Evolutionary conservation across 2,797 vertebrate genomes (phyloP).

Genomic region (Anisognathus igniventris): DNA sequence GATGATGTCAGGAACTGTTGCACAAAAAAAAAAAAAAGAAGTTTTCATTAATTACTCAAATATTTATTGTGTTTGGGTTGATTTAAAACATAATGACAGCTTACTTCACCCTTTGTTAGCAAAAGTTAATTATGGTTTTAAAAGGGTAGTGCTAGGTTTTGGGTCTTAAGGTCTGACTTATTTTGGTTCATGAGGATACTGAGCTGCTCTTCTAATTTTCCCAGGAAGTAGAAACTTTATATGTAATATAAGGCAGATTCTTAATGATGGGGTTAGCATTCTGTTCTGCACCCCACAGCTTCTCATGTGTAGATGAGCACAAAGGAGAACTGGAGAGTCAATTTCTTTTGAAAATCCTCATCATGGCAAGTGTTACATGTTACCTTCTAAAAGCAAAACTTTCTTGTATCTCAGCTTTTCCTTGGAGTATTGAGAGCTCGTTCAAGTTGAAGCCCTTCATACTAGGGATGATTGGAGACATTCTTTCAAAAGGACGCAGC

Average conservation of each 20-base stretch:
- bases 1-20: slow-evolving; percentile 1
- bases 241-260: not conserved
- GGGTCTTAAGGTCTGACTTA: not conserved
- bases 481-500: not conserved
- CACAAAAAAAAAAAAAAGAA: not conserved
- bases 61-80: not conserved
- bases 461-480: not conserved
- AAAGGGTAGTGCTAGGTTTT: not conserved
- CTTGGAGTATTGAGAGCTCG: not conserved
- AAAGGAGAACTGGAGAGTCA: not conserved
- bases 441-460: not conserved
- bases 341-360: not conserved
- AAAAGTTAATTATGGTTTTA: not conserved
- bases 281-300: not conserved
- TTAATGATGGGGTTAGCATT: not conserved
- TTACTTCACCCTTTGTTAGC: not conserved
- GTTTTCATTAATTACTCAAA: not conserved
- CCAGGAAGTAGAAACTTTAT: not conserved
- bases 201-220: not conserved
- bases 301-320: not conserved
- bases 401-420: not conserved
- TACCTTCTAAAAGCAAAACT: not conserved
- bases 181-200: not conserved
- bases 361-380: not conserved
- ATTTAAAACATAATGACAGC: not conserved